phyloP scores from a whole-genome alignment of 1,140 invertebrate species.

The Euglossa dilemma region DNA sequence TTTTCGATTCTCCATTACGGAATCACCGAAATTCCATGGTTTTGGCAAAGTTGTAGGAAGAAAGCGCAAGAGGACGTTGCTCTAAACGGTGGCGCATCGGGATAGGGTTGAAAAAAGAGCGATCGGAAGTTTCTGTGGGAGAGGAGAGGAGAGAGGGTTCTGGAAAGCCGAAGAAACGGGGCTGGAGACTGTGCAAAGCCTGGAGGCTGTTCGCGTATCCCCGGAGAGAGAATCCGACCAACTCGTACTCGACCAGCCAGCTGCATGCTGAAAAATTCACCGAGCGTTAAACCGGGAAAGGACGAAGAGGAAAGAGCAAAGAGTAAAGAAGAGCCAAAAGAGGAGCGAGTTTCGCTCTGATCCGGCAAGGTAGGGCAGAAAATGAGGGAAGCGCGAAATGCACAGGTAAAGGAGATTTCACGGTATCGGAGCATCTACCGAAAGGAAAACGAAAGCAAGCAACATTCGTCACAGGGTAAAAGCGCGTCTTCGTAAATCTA shows the following conservation, averaged over 20 bases:
- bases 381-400: slow-evolving; percentile 21
- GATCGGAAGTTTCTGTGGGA: neutral
- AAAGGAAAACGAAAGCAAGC: slow-evolving; percentile 42
- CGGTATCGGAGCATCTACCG: slow-evolving; percentile 34
- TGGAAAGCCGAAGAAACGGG: neutral
- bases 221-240: slow-evolving; percentile 29
- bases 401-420: slow-evolving; percentile 56
- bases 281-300: slow-evolving; percentile 51
- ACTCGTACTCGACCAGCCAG: slow-evolving; percentile 31
- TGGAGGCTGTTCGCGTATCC: slow-evolving; percentile 41
- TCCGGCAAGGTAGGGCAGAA: neutral
- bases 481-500: neutral
- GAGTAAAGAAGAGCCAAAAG: slow-evolving; percentile 9
- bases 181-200: neutral
- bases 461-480: slow-evolving; percentile 1
- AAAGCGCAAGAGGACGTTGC: neutral
- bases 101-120: neutral
- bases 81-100: neutral
- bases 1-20: neutral
- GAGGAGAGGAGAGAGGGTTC: neutral
- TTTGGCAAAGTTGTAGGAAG: neutral
- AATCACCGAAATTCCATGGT: no score
- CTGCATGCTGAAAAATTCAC: slow-evolving; percentile 59
- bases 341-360: slow-evolving; percentile 16
- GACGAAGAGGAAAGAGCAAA: slow-evolving; percentile 31